Evolutionary conservation across 2,888 invertebrate species (phyloP).

Genomic region (Trissolcus brochymenae): DNA sequence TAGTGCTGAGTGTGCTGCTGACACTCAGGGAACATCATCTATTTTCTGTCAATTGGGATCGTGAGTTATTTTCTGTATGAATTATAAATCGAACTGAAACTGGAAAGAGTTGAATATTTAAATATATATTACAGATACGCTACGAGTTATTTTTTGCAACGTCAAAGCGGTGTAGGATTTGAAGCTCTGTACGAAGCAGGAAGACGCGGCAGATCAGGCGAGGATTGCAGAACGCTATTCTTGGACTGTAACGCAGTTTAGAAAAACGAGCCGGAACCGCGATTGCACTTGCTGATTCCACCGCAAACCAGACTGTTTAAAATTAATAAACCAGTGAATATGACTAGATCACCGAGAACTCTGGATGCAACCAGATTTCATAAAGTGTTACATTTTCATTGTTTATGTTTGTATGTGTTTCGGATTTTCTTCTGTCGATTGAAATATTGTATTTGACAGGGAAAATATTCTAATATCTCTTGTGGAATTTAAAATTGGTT

Average conservation of each 20-base stretch:
- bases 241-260: slow-evolving; percentile 93
- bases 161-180: slow-evolving; percentile 84
- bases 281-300: too few relatives aligned
- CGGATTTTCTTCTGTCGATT: too few relatives aligned
- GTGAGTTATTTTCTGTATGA: slow-evolving; percentile 79
- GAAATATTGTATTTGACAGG: too few relatives aligned
- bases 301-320: too few relatives aligned
- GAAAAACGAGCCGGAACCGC: slow-evolving; percentile 56
- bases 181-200: slow-evolving; percentile 91
- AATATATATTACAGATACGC: slow-evolving; percentile 82
- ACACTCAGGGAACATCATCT: slow-evolving; percentile 83
- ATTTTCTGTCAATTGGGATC: slow-evolving; percentile 95
- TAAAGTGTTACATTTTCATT: too few relatives aligned
- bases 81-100: neutral
- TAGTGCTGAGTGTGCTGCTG: slow-evolving; percentile 89
- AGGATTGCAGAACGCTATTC: slow-evolving; percentile 90
- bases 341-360: too few relatives aligned
- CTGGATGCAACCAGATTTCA: too few relatives aligned
- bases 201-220: slow-evolving; percentile 88
- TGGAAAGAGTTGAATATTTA: neutral
- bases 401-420: too few relatives aligned
- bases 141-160: slow-evolving; percentile 89
- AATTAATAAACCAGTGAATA: too few relatives aligned
- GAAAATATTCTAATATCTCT: too few relatives aligned
- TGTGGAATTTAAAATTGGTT: too few relatives aligned